These are phyloP conservation scores for Sinhomidia bicolor DNA, from an alignment of 2,888 invertebrate species.

Conservation along the genomic window DNA sequence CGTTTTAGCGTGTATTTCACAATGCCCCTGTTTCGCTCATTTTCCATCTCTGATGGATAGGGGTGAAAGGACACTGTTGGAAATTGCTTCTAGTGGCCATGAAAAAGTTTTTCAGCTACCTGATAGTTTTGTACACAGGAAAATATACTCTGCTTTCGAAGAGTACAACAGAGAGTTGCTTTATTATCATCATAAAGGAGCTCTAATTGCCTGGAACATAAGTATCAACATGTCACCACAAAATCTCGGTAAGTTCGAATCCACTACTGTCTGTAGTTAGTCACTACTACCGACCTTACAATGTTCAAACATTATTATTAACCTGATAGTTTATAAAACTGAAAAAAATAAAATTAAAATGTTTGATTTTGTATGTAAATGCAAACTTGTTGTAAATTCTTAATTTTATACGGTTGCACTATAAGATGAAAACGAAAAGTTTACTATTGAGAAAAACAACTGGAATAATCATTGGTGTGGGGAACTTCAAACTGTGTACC, in stretches of 20 bases:
- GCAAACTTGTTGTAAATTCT: neutral
- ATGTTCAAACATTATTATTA: too few species aligned
- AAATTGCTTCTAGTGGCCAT: neutral
- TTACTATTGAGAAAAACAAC: constrained; percentile 74
- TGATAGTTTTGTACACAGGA: constrained; percentile 43
- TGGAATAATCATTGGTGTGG: constrained; percentile 79
- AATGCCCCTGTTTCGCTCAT: constrained; percentile 5
- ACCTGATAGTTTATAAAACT: too few species aligned
- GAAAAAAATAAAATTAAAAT: too few species aligned
- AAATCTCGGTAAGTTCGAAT: constrained; percentile 58
- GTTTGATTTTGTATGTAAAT: too few species aligned
- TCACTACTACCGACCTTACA: too few species aligned
- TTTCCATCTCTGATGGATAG: neutral
- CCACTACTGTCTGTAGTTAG: neutral
- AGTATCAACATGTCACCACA: constrained; percentile 66
- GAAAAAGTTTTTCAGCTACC: constrained; percentile 7
- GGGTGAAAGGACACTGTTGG: neutral
- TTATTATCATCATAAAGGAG: constrained; percentile 71
- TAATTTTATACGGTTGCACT: neutral
- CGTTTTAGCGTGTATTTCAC: neutral
- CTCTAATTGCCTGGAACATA: constrained; percentile 78
- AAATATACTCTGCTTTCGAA: constrained; percentile 43
- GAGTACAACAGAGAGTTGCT: constrained; percentile 74
- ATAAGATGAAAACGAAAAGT: constrained; percentile 72
- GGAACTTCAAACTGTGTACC: constrained; percentile 62